A percentile compares a stretch with the other conserved stretches of the same genome.
phyloP scores from a whole-genome alignment of 2,888 invertebrate species.

The Petrolisthes manimaculis region DNA sequence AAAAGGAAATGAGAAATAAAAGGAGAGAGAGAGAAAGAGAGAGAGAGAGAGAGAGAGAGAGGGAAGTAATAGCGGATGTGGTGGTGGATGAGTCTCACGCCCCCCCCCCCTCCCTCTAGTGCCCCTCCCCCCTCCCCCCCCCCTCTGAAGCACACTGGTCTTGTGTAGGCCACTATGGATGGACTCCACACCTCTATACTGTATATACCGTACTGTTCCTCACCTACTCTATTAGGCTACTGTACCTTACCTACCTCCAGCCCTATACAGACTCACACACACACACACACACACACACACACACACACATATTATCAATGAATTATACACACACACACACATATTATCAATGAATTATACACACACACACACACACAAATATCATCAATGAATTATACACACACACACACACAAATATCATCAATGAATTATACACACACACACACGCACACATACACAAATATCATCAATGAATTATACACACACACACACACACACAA shows the following conservation, averaged over 20 bases:
- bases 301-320: constrained; percentile 1
- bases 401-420: background rate
- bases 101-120: no score
- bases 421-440: background rate
- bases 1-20: background rate
- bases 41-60: background rate
- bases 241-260: no score
- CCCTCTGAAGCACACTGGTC: no score
- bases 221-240: no score
- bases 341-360: background rate
- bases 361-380: background rate
- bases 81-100: no score
- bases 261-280: background rate
- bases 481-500: constrained; percentile 17
- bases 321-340: constrained; percentile 1
- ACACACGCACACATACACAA: background rate
- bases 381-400: background rate
- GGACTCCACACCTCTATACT: no score
- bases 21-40: background rate
- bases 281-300: constrained; percentile 1
- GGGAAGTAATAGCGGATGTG: no score
- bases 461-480: background rate
- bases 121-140: no score
- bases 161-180: no score
- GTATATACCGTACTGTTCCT: no score